phyloP scores from a whole-genome alignment of 2,797 vertebrate species.

The Hydrophis major region DNA sequence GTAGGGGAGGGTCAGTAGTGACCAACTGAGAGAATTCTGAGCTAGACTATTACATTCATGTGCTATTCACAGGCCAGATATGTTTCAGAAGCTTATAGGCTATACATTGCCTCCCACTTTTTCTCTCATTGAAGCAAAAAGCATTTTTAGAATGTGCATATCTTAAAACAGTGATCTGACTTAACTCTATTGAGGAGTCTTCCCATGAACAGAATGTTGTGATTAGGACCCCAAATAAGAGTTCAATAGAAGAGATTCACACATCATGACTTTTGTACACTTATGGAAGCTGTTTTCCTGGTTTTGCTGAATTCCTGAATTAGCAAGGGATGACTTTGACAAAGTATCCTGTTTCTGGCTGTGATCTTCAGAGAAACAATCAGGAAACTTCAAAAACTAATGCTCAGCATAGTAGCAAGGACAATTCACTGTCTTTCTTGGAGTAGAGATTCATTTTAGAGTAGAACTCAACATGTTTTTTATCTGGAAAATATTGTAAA shows the following conservation, averaged over 20 bases:
- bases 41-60: background rate
- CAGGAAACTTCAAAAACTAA: background rate
- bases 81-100: background rate
- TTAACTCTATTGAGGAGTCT: background rate
- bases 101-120: background rate
- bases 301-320: background rate
- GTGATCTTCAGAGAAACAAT: background rate
- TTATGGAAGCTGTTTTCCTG: background rate
- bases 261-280: background rate
- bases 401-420: conserved; percentile 32
- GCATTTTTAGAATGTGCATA: background rate
- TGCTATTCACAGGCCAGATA: background rate
- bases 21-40: background rate
- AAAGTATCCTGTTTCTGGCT: background rate
- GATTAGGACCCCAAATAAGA: background rate
- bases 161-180: background rate
- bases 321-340: background rate
- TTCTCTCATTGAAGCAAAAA: background rate
- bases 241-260: background rate
- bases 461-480: conserved; percentile 5
- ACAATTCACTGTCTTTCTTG: conserved; percentile 27
- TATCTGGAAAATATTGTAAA: conserved; percentile 48
- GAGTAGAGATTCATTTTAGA: conserved; percentile 43
- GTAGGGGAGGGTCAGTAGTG: background rate
- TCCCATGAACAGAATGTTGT: background rate